These are phyloP conservation scores for Prenolepis imparis DNA, from an alignment of 2,888 invertebrate species.

Conservation along the genomic window DNA sequence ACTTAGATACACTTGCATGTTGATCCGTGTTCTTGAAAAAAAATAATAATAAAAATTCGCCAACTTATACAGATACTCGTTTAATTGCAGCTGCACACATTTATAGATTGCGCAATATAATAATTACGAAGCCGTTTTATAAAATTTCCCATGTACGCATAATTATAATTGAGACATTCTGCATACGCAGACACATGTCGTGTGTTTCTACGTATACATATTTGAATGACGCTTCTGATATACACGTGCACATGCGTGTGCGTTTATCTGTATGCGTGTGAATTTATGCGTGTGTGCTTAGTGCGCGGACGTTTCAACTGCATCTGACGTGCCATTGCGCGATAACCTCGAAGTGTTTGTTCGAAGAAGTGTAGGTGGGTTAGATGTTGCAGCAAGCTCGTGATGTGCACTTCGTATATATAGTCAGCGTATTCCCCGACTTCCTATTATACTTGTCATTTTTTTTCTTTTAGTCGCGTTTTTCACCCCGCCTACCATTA, in stretches of 20 bases:
- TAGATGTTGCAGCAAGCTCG: constrained; percentile 47
- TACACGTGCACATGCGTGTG: constrained; percentile 29
- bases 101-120: constrained; percentile 3
- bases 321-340: constrained; percentile 71
- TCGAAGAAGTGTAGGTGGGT: constrained; percentile 63
- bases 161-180: constrained; percentile 18
- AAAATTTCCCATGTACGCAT: not conserved
- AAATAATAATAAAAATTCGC: constrained; percentile 31
- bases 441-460: constrained; percentile 33
- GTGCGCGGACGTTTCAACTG: constrained; percentile 44
- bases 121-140: not conserved
- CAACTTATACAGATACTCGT: not conserved
- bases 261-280: too few relatives aligned
- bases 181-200: not conserved
- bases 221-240: constrained; percentile 35
- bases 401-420: constrained; percentile 38
- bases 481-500: constrained; percentile 40
- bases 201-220: not conserved
- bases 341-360: constrained; percentile 71
- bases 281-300: not conserved
- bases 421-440: constrained; percentile 41
- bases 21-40: constrained; percentile 16
- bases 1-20: constrained; percentile 35
- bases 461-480: not conserved
- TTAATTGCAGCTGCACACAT: not conserved